Conservation (phyloP, 1,140 invertebrate species). For the Apis mellifera region DNA sequence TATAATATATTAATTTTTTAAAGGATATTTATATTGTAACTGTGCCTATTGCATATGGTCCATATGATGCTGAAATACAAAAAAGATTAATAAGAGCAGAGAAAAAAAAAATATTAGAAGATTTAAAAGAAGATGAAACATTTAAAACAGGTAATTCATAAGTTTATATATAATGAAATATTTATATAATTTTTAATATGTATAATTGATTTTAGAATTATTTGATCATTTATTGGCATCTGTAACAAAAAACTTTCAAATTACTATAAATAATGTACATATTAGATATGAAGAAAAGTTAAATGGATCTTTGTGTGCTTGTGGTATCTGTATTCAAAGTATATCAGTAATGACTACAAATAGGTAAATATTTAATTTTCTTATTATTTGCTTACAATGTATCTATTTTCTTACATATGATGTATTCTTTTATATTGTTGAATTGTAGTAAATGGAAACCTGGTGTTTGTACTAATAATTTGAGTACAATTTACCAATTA, state of each 20-base stretch:
- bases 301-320: conserved; percentile 86
- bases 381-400: not conserved
- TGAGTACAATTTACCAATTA: conserved; percentile 89
- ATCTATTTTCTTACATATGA: too few species aligned
- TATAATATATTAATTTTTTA: conserved; percentile 38
- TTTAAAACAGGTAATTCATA: conserved; percentile 75
- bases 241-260: conserved; percentile 90
- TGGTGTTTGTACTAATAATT: conserved; percentile 83
- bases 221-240: conserved; percentile 88
- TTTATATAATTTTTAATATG: not conserved
- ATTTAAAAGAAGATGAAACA: conserved; percentile 79
- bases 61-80: conserved; percentile 89
- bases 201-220: conserved; percentile 79
- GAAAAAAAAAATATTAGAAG: conserved; percentile 85
- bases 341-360: conserved; percentile 91
- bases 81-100: conserved; percentile 87
- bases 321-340: conserved; percentile 90
- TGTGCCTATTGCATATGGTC: conserved; percentile 86
- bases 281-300: conserved; percentile 91
- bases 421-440: not conserved
- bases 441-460: conserved; percentile 90
- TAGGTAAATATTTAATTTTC: conserved; percentile 81
- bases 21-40: conserved; percentile 89
- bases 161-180: not conserved
- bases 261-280: conserved; percentile 90